Base-by-base conservation (phyloP, 2,797 vertebrate species). In the Ctenosaura bakeri region DNA sequence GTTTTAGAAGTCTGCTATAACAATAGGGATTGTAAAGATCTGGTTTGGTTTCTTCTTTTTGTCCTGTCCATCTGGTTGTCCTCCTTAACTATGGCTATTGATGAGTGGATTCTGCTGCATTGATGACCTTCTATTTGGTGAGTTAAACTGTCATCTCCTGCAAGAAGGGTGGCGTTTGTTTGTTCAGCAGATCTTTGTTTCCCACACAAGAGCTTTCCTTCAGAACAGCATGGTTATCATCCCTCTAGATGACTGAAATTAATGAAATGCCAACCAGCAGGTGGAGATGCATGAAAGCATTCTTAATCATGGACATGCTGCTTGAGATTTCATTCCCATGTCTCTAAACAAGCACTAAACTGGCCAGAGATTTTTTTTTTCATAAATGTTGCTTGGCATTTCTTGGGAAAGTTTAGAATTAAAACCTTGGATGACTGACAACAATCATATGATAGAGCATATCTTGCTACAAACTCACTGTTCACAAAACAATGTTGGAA, bases 261-360 rank as follows among this genome's bases (percentile, higher is more conserved):
- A 81, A 89, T 24, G 93, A 92, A 77, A 94, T 95, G 95, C 94
- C 95, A 96, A 93, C 96, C 95, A 96, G 96, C 95, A 96, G 96
- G 95, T 96, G 96, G 95, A 96, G 96, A 96, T 93, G 94, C 96
- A 95, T 13, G 94, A 95, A 96, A 96, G 93, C 92, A 89, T 94
- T 96, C 95, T 94, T 92, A 1, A 2, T 4, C 94, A n/a, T 1
- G 82, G 91, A 20, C 91, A 29, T 78, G 73, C 59, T 79, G 86
- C 84, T 69, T 81, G 92, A 84, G 91, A 90, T 52, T 89, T 92
- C 91, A 77, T 94, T 95, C 94, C 95, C 95, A 87, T 2, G 80
- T 93, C 91, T 92, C 91, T 80, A 85, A 91, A 93, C 95, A 87
- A 90, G 89, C 91, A 16, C 90, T 93, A 66, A 32, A 84, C 50